Evolutionary conservation across 2,797 vertebrate species (phyloP).

Genomic region (Psittacula echo): DNA sequence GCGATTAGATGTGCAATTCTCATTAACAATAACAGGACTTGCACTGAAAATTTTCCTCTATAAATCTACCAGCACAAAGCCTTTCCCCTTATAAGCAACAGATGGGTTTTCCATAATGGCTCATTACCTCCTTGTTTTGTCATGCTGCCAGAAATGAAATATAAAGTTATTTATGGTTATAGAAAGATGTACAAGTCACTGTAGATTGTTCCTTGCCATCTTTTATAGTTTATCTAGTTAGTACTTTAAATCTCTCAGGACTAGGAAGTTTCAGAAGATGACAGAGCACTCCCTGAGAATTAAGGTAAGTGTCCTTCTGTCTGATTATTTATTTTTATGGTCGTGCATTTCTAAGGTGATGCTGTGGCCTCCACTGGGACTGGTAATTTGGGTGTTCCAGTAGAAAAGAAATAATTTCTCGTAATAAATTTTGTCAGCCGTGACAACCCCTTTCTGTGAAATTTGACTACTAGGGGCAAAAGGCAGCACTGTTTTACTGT

Average conservation of each 20-base stretch:
- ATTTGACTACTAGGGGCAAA: conserved; percentile 31
- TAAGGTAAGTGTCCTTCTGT: conserved; percentile 71
- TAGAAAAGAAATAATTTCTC: conserved; percentile 67
- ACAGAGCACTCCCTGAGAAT: conserved; percentile 60
- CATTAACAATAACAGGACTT: conserved; percentile 72
- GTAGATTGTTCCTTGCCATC: conserved; percentile 69
- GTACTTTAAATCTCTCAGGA: conserved; percentile 62
- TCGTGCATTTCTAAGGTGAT: conserved; percentile 52
- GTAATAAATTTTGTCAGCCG: conserved; percentile 47
- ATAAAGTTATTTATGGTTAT: conserved; percentile 80
- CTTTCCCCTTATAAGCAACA: conserved; percentile 79
- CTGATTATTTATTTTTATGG: conserved; percentile 59
- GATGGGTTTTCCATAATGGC: conserved; percentile 81
- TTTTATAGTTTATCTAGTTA: conserved; percentile 76
- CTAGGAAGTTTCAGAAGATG: conserved; percentile 70
- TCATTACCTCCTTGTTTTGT: conserved; percentile 79
- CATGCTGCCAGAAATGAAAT: conserved; percentile 78
- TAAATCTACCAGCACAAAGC: conserved; percentile 63
- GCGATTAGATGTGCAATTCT: conserved; percentile 74
- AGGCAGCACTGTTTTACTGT: conserved; percentile 5
- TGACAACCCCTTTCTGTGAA: conserved; percentile 62
- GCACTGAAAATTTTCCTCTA: conserved; percentile 65
- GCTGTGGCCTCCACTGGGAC: conserved; percentile 44
- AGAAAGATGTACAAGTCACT: conserved; percentile 77
- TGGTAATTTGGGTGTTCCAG: conserved; percentile 63